These are phyloP conservation scores for Lithosia quadra DNA, from an alignment of 2,888 invertebrate species.

Conservation along the genomic window DNA sequence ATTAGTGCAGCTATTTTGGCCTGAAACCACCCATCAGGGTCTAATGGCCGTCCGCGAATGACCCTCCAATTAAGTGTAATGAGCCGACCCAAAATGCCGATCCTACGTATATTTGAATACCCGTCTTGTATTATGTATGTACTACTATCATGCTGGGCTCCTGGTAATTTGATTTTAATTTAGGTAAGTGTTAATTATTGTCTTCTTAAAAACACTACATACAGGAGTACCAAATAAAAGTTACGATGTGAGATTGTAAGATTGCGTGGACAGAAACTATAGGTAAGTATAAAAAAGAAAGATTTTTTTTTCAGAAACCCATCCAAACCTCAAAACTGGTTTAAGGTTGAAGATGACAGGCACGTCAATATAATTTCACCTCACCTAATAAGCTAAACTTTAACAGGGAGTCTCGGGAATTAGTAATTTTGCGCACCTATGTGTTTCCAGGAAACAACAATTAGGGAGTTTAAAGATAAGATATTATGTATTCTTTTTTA, in stretches of 20 bases:
- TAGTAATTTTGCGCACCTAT: not conserved
- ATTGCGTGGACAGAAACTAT: no score
- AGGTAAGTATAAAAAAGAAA: no score
- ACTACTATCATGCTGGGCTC: conserved; percentile 22
- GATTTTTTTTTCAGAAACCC: no score
- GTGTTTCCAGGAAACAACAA: not conserved
- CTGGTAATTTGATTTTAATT: conserved; percentile 26
- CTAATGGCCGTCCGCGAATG: conserved; percentile 81
- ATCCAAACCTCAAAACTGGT: no score
- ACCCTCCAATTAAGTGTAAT: conserved; percentile 86
- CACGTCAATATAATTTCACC: not conserved
- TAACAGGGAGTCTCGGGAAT: not conserved
- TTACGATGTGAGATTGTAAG: not conserved
- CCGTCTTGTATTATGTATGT: conserved; percentile 27
- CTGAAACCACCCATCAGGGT: conserved; percentile 73
- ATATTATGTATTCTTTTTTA: not conserved
- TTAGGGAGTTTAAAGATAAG: not conserved
- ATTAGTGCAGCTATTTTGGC: conserved; percentile 72
- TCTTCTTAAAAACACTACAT: not conserved
- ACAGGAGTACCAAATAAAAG: not conserved
- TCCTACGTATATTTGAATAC: conserved; percentile 71
- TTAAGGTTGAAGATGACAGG: no score
- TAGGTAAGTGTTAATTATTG: conserved; percentile 9
- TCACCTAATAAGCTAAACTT: not conserved
- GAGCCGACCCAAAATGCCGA: conserved; percentile 71